Percentiles rank a stretch among this genome's conserved stretches.
Conservation (phyloP, 53 echinoderm and acorn worm species). For the Pentamera pediparva region DNA sequence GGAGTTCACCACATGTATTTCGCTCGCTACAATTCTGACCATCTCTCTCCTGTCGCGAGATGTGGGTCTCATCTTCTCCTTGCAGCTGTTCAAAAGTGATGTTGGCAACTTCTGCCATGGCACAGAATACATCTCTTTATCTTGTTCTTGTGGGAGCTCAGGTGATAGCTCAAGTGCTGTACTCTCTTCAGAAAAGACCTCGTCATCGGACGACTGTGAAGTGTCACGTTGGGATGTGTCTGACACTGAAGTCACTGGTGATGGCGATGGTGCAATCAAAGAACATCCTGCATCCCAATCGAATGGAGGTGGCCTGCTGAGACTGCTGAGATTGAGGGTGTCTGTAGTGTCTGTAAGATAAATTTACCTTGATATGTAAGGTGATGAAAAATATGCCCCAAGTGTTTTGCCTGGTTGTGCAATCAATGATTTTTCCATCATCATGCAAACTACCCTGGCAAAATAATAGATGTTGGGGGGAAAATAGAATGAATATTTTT, state of each 20-base stretch:
- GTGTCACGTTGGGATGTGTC: neutral
- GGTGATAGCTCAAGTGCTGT: neutral
- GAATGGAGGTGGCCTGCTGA: neutral
- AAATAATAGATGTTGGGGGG: too few relatives aligned
- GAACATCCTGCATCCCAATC: neutral
- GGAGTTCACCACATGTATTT: neutral
- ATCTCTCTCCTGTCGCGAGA: constrained; percentile 32
- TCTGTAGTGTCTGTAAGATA: neutral
- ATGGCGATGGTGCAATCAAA: neutral
- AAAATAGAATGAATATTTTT: too few relatives aligned
- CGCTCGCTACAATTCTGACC: constrained; percentile 27
- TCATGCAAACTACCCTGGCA: too few relatives aligned
- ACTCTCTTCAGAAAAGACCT: neutral
- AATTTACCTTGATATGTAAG: too few relatives aligned
- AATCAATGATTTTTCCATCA: too few relatives aligned
- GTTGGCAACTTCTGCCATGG: constrained; percentile 35
- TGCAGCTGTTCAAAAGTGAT: constrained; percentile 2
- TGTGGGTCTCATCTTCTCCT: constrained; percentile 30
- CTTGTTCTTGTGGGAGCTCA: too few relatives aligned
- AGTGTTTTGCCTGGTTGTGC: too few relatives aligned
- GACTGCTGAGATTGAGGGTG: neutral
- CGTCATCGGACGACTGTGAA: too few relatives aligned
- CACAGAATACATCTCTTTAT: neutral
- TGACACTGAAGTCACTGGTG: neutral
- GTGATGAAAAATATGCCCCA: too few relatives aligned